Percentiles rank a stretch among this genome's conserved stretches.
phyloP scores from a whole-genome alignment of 2,888 invertebrate genomes.

The Amiota communis region DNA sequence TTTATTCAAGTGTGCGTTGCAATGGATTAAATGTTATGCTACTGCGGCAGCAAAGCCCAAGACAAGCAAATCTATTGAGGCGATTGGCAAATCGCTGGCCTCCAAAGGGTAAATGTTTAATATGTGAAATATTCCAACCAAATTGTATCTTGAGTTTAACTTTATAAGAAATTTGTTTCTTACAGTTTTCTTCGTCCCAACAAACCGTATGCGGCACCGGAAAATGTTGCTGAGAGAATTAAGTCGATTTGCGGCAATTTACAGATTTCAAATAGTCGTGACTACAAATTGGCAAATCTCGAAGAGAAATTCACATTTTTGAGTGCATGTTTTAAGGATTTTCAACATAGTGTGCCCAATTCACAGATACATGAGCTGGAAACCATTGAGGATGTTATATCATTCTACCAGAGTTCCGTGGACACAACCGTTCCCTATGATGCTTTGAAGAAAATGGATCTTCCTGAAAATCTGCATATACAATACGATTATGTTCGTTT shows the following conservation, averaged over 20 bases:
- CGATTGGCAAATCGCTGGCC: slow-evolving; percentile 79
- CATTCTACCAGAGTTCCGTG: slow-evolving; percentile 84
- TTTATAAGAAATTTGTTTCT: slow-evolving; percentile 36
- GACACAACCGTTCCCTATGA: slow-evolving; percentile 83
- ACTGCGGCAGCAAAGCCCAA: slow-evolving; percentile 65
- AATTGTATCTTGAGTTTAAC: neutral
- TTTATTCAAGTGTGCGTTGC: slow-evolving; percentile 41
- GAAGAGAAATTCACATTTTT: slow-evolving; percentile 80
- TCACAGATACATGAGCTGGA: slow-evolving; percentile 84
- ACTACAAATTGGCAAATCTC: slow-evolving; percentile 55
- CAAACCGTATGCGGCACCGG: slow-evolving; percentile 83
- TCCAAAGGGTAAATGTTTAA: slow-evolving; percentile 78
- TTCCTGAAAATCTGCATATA: slow-evolving; percentile 91
- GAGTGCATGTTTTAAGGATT: slow-evolving; percentile 80
- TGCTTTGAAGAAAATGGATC: slow-evolving; percentile 79
- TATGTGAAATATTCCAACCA: neutral
- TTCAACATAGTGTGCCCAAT: slow-evolving; percentile 87
- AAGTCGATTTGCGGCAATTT: slow-evolving; percentile 77
- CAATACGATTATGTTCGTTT: slow-evolving; percentile 87
- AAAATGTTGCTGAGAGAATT: slow-evolving; percentile 78
- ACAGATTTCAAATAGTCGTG: slow-evolving; percentile 74
- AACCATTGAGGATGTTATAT: slow-evolving; percentile 80
- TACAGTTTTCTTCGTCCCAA: slow-evolving; percentile 84
- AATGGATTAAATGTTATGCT: slow-evolving; percentile 51
- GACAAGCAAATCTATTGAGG: slow-evolving; percentile 73